These are phyloP conservation scores for Pantherophis alleghaniensis DNA, from an alignment of 2,797 vertebrate species.

Conservation along the genomic window DNA sequence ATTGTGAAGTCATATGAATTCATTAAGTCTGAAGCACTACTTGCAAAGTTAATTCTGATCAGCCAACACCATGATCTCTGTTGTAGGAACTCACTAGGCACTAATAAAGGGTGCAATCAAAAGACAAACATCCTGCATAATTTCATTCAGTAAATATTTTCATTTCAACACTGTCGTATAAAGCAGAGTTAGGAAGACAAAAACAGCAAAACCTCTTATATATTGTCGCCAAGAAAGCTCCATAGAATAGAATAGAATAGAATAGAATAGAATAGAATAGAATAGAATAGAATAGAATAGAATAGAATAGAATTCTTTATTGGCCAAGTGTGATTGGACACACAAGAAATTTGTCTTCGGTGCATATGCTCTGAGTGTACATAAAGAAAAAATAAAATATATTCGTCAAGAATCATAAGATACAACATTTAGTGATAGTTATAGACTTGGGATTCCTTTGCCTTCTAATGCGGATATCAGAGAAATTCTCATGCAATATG, in stretches of 20 bases:
- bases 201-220: not conserved
- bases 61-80: not conserved
- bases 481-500: not conserved
- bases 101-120: slow-evolving; percentile 59
- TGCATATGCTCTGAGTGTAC: too few species aligned
- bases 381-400: too few species aligned
- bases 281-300: too few species aligned
- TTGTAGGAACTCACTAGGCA: slow-evolving; percentile 49
- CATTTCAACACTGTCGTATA: not conserved
- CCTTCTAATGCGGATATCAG: not conserved
- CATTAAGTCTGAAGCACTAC: not conserved
- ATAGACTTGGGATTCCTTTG: not conserved
- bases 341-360: too few species aligned
- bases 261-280: too few species aligned
- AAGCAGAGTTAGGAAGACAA: not conserved
- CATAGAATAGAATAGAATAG: not conserved
- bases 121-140: slow-evolving; percentile 16
- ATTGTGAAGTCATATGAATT: not conserved
- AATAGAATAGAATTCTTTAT: too few species aligned
- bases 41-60: not conserved
- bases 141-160: not conserved
- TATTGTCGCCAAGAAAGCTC: not conserved
- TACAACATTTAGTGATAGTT: too few species aligned
- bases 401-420: too few species aligned
- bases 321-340: too few species aligned